A percentile compares a stretch with the other conserved stretches of the same genome.
Evolutionary conservation across 2,888 invertebrate genomes (phyloP).

Genomic region (Lithosia quadra): DNA sequence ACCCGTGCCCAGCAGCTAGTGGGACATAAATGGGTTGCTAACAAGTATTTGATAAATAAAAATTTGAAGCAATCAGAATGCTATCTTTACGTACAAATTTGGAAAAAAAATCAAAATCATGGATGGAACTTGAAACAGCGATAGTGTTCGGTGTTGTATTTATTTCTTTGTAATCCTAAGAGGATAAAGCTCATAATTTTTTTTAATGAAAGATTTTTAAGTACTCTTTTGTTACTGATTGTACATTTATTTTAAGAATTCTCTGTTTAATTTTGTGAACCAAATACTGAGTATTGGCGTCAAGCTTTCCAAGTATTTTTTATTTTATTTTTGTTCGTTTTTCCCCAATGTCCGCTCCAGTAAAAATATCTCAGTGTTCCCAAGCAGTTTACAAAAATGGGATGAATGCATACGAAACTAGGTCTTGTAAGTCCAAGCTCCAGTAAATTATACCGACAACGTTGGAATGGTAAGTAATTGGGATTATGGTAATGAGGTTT

Average conservation of each 20-base stretch:
- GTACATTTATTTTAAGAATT: background rate
- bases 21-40: too few relatives aligned
- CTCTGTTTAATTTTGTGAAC: background rate
- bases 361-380: slow-evolving; percentile 21
- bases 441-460: slow-evolving; percentile 46
- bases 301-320: background rate
- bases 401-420: slow-evolving; percentile 45
- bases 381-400: slow-evolving; percentile 32
- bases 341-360: slow-evolving; percentile 3
- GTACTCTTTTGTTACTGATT: background rate
- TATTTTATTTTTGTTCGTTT: background rate
- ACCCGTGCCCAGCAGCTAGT: too few relatives aligned
- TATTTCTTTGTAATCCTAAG: too few relatives aligned
- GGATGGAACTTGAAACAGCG: too few relatives aligned
- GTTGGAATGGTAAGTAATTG: slow-evolving; percentile 59
- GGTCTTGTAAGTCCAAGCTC: slow-evolving; percentile 27
- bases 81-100: too few relatives aligned
- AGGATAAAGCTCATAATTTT: too few relatives aligned
- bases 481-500: slow-evolving; percentile 62
- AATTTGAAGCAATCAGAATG: too few relatives aligned
- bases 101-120: too few relatives aligned
- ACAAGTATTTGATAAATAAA: too few relatives aligned
- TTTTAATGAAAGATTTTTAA: background rate
- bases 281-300: background rate
- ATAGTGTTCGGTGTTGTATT: too few relatives aligned